These are phyloP conservation scores for Nasonia longicornis DNA, from an alignment of 1,140 invertebrate species.

Conservation along the genomic window DNA sequence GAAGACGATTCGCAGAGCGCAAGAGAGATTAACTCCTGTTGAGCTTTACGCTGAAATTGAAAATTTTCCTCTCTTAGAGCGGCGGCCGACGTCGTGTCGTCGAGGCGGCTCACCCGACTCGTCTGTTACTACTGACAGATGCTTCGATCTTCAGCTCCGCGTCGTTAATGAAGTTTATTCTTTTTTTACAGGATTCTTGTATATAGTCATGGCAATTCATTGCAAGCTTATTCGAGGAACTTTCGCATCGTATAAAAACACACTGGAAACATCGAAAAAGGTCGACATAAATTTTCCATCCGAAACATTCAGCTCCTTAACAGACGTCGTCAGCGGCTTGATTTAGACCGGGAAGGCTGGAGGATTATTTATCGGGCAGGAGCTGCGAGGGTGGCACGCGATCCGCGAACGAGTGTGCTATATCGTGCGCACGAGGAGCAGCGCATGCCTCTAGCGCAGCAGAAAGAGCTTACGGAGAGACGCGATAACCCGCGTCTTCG, in stretches of 20 bases:
- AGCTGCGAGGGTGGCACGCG: background rate
- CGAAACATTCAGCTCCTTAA: background rate
- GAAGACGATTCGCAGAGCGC: too few relatives aligned
- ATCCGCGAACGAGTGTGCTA: background rate
- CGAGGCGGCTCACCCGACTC: background rate
- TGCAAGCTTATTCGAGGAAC: too few relatives aligned
- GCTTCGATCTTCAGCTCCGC: background rate
- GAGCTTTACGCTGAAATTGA: background rate
- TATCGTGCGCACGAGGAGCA: background rate
- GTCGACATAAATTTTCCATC: too few relatives aligned
- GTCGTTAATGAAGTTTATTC: background rate
- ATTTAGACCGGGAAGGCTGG: slow-evolving; percentile 1
- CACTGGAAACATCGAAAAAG: background rate
- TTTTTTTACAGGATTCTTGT: too few relatives aligned
- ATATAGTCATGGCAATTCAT: too few relatives aligned
- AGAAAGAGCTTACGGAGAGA: background rate
- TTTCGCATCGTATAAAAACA: too few relatives aligned
- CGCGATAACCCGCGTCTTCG: slow-evolving; percentile 18
- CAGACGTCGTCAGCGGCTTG: background rate
- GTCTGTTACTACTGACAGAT: slow-evolving; percentile 17
- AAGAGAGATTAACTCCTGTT: background rate
- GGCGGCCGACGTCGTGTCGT: background rate
- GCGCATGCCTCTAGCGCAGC: background rate
- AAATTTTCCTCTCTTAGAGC: background rate
- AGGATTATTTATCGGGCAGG: slow-evolving; percentile 20